Evolutionary conservation across 2,113 vertebrate species (phyloP), one percentile per base, ranked within the genome.

Genomic region (Steatornis caripensis): DNA sequence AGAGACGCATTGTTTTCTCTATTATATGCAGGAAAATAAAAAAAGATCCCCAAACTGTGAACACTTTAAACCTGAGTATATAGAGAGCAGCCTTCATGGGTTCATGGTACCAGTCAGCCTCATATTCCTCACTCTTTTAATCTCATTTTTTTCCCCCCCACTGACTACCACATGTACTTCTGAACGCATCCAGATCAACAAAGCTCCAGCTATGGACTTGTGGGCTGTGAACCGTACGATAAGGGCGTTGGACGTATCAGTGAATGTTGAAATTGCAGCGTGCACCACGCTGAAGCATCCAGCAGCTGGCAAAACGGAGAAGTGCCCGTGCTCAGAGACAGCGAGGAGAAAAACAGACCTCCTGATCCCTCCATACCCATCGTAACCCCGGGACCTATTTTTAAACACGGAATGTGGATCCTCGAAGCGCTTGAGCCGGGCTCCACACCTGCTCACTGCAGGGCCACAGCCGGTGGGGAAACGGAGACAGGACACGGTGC

Each of bases 401-500:
- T 94, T 83, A 90, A 82, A 24, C 3, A 1, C 0, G 37, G 89
- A 84, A 87, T 27, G 65, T 0, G 43, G n/a, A 64, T 46, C 57
- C 13, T 27, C 0, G 9, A 5, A 84, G 34, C 1, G 37, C 43
- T 71, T 0, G 34, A 41, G 57, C 18, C 4, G 0, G 17, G 51
- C 65, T 16, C 37, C 43, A n/a, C 90, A 81, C 34, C 68, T 49
- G 46, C 72, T 76, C 39, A 15, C 16, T 2, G 10, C 68, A 68
- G 24, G 36, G 34, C 36, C 4, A 11, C 2, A 2, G 36, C 34
- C 5, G 7, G 55, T 5, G 4, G 45, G 23, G 27, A 43, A 58
- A 45, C 0, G 3, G 30, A 51, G 45, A 22, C 0, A 2, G 55
- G 13, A 55, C 39, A 5, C 20, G 14, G 16, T 0, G 15, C 21